phyloP scores from a whole-genome alignment of 2,888 invertebrate species.

The Orthonevra nobilis region DNA sequence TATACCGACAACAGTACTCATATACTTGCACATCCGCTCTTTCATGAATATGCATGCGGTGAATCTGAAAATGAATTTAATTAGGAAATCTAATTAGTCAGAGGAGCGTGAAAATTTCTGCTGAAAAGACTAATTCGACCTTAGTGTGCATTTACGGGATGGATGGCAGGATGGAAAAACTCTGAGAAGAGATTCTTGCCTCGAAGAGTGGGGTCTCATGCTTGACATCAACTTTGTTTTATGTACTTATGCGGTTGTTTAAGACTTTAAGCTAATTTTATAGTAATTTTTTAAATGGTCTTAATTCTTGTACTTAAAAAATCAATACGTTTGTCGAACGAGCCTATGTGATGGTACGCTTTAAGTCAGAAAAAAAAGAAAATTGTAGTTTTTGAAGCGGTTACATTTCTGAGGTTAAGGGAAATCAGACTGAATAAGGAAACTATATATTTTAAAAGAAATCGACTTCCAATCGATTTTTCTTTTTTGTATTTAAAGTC shows the following conservation, averaged over 20 bases:
- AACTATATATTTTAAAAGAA: no score
- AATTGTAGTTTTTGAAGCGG: no score
- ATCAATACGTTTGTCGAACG: no score
- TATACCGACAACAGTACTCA: constrained; percentile 42
- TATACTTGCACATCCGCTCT: constrained; percentile 51
- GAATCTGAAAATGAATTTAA: constrained; percentile 76
- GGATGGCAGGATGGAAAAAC: constrained; percentile 3
- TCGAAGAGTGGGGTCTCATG: not conserved
- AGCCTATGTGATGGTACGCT: no score
- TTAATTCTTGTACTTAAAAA: no score
- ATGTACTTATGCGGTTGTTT: not conserved
- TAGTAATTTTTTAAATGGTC: not conserved
- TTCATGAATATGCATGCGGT: constrained; percentile 73
- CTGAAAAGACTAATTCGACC: constrained; percentile 70
- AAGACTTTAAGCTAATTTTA: constrained; percentile 51
- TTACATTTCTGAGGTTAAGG: no score
- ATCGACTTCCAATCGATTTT: no score
- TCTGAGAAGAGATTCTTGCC: constrained; percentile 16
- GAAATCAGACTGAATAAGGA: no score
- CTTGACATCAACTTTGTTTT: no score
- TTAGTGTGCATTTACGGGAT: constrained; percentile 59
- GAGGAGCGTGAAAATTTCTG: constrained; percentile 78
- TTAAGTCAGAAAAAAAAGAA: no score
- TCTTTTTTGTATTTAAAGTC: no score
- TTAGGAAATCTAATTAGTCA: constrained; percentile 80